Base-by-base conservation (phyloP, 2,113 vertebrate species). In the Chionis minor region DNA sequence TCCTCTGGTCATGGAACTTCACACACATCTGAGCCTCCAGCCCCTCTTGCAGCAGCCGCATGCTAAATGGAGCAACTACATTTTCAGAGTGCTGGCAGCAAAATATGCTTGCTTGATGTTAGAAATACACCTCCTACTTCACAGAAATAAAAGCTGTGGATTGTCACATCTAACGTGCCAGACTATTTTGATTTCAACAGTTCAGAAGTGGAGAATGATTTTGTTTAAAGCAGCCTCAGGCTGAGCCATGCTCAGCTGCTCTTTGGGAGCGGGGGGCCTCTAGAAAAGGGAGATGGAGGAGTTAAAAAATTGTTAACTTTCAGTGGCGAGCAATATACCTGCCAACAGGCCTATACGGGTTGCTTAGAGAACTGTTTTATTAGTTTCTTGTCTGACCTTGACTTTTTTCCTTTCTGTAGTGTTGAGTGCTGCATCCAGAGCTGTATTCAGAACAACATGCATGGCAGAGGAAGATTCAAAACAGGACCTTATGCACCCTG, bases 51-150 rank as follows among this genome's bases (percentile, higher is more conserved):
- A 79, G 87, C 73, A 96, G 81, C 58, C 66, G 80, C 45, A n/a
- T 73, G 56, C 81, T 90, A 94, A 82, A 77, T 26, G 38, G 20
- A 95, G 51, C 66, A 93, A 65, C 49, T 75, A 73, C 33, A 54
- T 87, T 91, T 95, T 85, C 62, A 61, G 62, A 95, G 38, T 56
- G 38, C 23, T 96, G 90, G 78, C 93, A 92, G 67, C 82, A 81
- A 88, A 91, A 93, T 82, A 78, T 40, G 52, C 73, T 90, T 94
- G 74, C 54, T 95, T 91, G 86, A 56, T 92, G 93, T 89, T 95
- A 75, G 92, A 87, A 90, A 92, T 63, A 96, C 87, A 94, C 96
- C 90, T 94, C 96, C 93, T 82, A 91, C 94, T 94, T 94, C 78
- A 80, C 87, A 92, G 92, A 90, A 94, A 80, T 91, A 88, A 90